These are phyloP conservation scores for Propithecus coquereli DNA, from an alignment of 2,113 vertebrate genomes.

Conservation along the genomic window DNA sequence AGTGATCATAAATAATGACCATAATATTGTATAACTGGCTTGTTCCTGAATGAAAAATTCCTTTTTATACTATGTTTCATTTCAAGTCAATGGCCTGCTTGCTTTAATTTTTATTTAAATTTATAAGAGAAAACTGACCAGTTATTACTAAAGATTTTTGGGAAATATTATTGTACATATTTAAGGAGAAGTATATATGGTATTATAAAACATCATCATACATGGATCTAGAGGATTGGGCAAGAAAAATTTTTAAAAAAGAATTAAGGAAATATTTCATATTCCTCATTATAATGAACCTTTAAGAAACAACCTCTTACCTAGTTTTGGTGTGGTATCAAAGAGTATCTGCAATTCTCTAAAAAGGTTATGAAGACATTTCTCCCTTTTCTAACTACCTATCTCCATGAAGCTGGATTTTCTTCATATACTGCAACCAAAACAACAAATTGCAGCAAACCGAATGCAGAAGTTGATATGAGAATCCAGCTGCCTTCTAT, in stretches of 20 bases:
- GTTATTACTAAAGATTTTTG: neutral
- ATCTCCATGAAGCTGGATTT: too few relatives aligned
- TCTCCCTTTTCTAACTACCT: too few relatives aligned
- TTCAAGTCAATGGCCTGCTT: neutral
- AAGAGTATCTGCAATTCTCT: too few relatives aligned
- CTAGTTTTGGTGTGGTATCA: too few relatives aligned
- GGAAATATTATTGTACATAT: neutral
- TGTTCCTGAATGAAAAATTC: neutral
- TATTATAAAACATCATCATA: neutral
- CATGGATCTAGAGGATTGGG: neutral
- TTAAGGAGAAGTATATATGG: neutral
- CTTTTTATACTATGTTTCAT: neutral
- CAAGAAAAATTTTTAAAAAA: neutral
- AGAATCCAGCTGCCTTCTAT: too few relatives aligned
- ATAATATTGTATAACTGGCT: neutral
- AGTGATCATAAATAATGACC: neutral
- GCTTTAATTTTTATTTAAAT: slow-evolving; percentile 4
- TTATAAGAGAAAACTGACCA: neutral
- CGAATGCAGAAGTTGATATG: too few relatives aligned
- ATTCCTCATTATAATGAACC: too few relatives aligned
- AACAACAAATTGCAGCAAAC: too few relatives aligned
- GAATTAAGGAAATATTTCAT: neutral
- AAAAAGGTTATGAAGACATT: too few relatives aligned
- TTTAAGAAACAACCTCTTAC: too few relatives aligned
- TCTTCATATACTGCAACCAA: too few relatives aligned